Base-by-base conservation (phyloP, 2,113 vertebrate genomes). In the Fregetta grallaria region DNA sequence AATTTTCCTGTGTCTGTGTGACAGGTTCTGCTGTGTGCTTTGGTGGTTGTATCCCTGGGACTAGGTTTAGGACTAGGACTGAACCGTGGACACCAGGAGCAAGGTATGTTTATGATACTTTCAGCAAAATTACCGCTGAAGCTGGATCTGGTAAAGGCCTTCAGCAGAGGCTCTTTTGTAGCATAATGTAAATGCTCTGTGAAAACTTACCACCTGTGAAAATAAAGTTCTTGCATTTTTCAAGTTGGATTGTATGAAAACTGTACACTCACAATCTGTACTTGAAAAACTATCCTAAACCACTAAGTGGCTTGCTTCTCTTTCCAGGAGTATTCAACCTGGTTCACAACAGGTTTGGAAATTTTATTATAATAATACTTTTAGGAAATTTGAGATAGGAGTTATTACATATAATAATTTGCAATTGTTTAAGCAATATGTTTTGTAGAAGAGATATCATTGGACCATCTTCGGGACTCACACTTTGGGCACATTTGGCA, bases 11-110 rank as follows among this genome's bases (percentile, higher is more conserved):
- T 91, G 34, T 92, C 97, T 93, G 3, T 95, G 22, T 84, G 68
- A 81, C 97, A 98, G 98, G 97, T 98, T 87, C 97, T 98, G 90
- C 50, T 98, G 40, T 94, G 93, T 93, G 89, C 97, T 90, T 91
- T 98, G 95, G 98, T 98, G 95, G 68, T 40, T 78, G 53, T 98
- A 59, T 96, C 98, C 5, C 96, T 98, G 96, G 98, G 98, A 82
- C 92, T 98, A 59, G 98, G 98, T 44, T 89, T 98, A 77, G 98
- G 97, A 68, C 97, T 98, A 66, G 98, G 98, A 83, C 96, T 98
- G 47, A 97, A 96, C 21, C 85, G 9, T 73, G 97, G 40, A 47
- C 68, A 11, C 53, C 91, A 97, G 92, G 94, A 97, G 61, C 90
- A 94, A 97, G 96, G 97, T 98, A 97, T 16, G 74, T 91, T 89